These are phyloP conservation scores for Pseudococcus jackbeardsleyi DNA, from an alignment of 2,888 invertebrate species.

Conservation along the genomic window DNA sequence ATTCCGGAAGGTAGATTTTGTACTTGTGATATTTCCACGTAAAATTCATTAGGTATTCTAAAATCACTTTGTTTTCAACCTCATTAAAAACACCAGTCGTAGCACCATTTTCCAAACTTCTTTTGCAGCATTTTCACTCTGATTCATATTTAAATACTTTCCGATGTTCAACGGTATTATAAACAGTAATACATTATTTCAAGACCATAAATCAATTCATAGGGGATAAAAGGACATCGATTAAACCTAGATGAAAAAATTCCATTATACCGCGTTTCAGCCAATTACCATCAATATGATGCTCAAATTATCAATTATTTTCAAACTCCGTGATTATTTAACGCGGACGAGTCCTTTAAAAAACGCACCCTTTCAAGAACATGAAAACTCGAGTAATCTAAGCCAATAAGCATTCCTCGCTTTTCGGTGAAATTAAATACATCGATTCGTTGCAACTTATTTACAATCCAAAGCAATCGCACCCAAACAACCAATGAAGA, in stretches of 20 bases:
- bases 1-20: neutral
- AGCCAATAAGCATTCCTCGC: conserved; percentile 40
- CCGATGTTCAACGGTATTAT: neutral
- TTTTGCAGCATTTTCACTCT: neutral
- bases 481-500: conserved; percentile 44
- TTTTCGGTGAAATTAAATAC: conserved; percentile 2
- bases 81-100: neutral
- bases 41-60: too few relatives aligned
- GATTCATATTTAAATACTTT: neutral
- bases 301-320: neutral
- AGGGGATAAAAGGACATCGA: neutral
- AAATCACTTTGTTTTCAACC: too few relatives aligned
- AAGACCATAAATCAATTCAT: conserved; percentile 4
- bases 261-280: neutral
- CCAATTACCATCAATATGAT: conserved; percentile 16
- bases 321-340: neutral
- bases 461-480: conserved; percentile 25
- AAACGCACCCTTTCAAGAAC: neutral
- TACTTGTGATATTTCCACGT: neutral
- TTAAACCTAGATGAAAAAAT: neutral
- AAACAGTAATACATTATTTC: neutral
- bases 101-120: neutral
- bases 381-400: neutral
- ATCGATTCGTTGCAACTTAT: neutral
- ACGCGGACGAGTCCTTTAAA: neutral